Base-by-base conservation (phyloP, 1,140 invertebrate genomes). In the Bursaphelenchus mucronatus region DNA sequence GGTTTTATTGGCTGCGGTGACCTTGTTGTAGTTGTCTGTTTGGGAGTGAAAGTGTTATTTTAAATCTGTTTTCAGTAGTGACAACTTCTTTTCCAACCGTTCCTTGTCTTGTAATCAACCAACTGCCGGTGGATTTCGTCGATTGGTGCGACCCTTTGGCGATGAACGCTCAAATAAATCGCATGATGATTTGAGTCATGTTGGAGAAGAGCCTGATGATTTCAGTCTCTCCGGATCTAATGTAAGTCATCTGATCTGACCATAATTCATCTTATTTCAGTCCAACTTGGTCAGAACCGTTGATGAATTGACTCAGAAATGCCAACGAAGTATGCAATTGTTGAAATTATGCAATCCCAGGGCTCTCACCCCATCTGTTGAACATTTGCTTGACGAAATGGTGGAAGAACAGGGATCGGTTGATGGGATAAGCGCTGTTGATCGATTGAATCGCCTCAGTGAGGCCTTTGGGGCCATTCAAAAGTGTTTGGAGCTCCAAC, bases 301-400 rank as follows among this genome's bases (percentile, higher is more conserved):
- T 30, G 73, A 73, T 61, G 71, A 76, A 58, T 44, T 73, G 8
- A 73, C 71, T 13, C 50, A 69, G 30, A 73, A 73, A 51, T 73
- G 71, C 57, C 67, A 75, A 43, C 64, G 63, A 61, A 57, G 50
- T 17, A 73, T 73, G 15, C 71, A 58, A 21, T 50, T 73, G 17
- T 46, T 73, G 39, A 75, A 70, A 63, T 30, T 73, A 15, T 74
- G 66, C 68, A 73, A 74, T 53, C 66, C 68, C 57, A 67, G 65
- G 17, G 56, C 69, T n/a, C 44, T 73, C 3, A 70, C 71, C n/a
- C 62, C 61, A 9, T 75, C 72, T 15, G 71, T 73, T 40, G 71
- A 73, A 55, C 50, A 73, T 52, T 51, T 73, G 19, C 61, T 73
- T 11, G 72, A 75, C 39, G 50, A 50, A 45, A 64, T 73, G 9